Evolutionary conservation across 1,140 invertebrate genomes (phyloP), one percentile per base, ranked within the genome.

Genomic region (Tetramorium alpestre): DNA sequence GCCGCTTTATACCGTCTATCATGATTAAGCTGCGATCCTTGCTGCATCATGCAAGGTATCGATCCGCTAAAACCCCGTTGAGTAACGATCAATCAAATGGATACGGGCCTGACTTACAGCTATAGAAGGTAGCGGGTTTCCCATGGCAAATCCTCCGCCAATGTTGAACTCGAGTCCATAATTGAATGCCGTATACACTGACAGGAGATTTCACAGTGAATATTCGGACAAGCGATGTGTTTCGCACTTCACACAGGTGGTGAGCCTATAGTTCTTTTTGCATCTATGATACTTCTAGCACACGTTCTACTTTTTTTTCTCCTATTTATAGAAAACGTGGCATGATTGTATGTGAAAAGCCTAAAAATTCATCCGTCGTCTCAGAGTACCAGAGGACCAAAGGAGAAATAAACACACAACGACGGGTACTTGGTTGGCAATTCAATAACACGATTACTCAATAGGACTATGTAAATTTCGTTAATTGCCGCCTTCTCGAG

Each of bases 41-140:
- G 54, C 51, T 82, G 41, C 65, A 82, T 82, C 67, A 73, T 73
- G 67, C 67, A 47, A 28, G 54, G 11, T 84, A 84, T 75, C 80
- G 80, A 84, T 84, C 80, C 69, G 80, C 54, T 73, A 75, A 84
- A 73, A 84, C 13, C 13, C 69, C 80, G 56, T 84, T 84, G 80
- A 84, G 80, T 75, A 84, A 84, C 80, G 56, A 84, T 84, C 80
- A 84, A 84, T 84, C 80, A 84, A 75, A 84, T n/a, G 80, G 80
- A 82, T 82, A 82, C 67, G 54, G 28, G 25, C 41, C 69, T 84
- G 80, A 84, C 80, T 84, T 84, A 75, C 69, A 49, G 80, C 80
- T 84, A 75, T 84, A 60, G 80, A 62, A 75, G 80, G 41, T 84
- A 84, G 75, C 69, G 49, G 49, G 44, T 60, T 49, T 49, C 80